A percentile compares a stretch with the other conserved stretches of the same genome.
Conservation (phyloP, 2,797 vertebrate genomes). For the Mycteria americana region DNA sequence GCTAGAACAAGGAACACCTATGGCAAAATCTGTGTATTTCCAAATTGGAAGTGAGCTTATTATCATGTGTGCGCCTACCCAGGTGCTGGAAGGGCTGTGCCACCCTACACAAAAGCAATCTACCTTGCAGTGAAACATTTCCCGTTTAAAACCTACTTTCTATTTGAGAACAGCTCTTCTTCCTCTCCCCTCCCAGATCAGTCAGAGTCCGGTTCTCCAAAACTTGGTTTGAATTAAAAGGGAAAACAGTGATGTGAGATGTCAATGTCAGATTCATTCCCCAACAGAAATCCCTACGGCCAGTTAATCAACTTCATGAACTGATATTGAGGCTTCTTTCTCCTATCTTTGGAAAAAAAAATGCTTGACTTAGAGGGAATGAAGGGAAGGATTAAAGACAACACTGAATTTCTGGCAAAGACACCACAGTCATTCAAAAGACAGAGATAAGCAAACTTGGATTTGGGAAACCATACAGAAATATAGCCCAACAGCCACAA, state of each 20-base stretch:
- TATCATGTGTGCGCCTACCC: accelerated
- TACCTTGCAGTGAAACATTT: accelerated
- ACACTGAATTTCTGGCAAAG: not conserved
- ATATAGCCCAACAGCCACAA: accelerated
- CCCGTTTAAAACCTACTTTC: not conserved
- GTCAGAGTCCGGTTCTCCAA: not conserved
- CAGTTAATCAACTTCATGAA: accelerated
- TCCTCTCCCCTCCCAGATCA: not conserved
- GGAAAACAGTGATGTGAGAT: not conserved
- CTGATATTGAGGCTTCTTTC: not conserved
- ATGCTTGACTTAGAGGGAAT: accelerated
- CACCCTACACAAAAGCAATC: too few relatives aligned
- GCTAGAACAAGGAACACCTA: not conserved
- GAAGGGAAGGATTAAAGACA: not conserved
- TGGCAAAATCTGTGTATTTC: not conserved
- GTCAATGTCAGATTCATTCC: accelerated
- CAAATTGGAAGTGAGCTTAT: not conserved
- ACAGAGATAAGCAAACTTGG: not conserved
- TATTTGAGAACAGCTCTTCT: not conserved
- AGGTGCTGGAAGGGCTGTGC: not conserved
- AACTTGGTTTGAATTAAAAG: not conserved
- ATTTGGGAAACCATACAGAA: not conserved
- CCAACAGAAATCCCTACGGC: not conserved
- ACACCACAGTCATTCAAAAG: not conserved
- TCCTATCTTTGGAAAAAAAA: not conserved